Conservation (phyloP, 2,888 invertebrate species). For the Oligia latruncula region DNA sequence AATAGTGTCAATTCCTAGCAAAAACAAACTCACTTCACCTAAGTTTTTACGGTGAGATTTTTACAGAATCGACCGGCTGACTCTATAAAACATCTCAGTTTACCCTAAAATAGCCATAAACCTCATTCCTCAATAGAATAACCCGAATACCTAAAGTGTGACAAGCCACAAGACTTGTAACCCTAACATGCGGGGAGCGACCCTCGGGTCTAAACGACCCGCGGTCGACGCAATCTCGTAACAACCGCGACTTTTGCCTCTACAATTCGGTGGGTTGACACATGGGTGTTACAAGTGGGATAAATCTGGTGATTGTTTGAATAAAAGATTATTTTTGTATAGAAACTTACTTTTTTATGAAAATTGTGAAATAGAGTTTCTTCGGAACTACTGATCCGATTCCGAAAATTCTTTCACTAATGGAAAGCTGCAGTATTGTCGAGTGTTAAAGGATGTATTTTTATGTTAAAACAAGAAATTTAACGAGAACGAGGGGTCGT, state of each 20-base stretch:
- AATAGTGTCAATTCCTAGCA: too few relatives aligned
- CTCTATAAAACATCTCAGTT: conserved; percentile 44
- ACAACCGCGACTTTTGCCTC: conserved; percentile 76
- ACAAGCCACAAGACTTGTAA: conserved; percentile 74
- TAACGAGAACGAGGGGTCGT: not conserved
- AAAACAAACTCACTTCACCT: too few relatives aligned
- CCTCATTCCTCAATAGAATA: conserved; percentile 62
- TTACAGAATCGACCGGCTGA: not conserved
- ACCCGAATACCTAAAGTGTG: conserved; percentile 70
- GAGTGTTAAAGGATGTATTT: too few relatives aligned
- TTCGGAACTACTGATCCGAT: not conserved
- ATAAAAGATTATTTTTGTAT: conserved; percentile 3
- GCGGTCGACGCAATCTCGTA: conserved; percentile 73
- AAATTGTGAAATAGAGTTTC: not conserved
- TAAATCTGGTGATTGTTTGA: conserved; percentile 65
- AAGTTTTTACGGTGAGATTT: too few relatives aligned
- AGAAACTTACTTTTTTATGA: not conserved
- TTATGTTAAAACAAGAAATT: not conserved
- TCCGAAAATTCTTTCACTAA: not conserved
- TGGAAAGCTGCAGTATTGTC: not conserved
- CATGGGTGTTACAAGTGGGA: conserved; percentile 60
- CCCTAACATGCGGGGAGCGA: conserved; percentile 77
- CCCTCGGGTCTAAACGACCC: conserved; percentile 71
- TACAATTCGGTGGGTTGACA: conserved; percentile 66
- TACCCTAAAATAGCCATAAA: conserved; percentile 52